phyloP scores from a whole-genome alignment of 2,888 invertebrate genomes.

The Leptura quadrifasciata region DNA sequence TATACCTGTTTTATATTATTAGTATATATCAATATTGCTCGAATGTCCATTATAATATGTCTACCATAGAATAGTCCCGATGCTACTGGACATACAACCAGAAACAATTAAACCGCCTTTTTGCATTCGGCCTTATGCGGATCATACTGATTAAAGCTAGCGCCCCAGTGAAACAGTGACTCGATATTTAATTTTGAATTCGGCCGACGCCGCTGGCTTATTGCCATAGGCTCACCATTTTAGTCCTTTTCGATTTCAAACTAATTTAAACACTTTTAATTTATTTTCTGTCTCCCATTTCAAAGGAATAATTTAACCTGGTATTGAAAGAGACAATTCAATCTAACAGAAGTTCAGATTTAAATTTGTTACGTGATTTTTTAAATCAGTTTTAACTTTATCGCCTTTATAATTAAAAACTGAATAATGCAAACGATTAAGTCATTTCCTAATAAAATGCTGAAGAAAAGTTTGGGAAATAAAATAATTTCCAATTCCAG shows the following conservation, averaged over 20 bases:
- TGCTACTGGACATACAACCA: background rate
- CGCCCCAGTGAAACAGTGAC: slow-evolving; percentile 14
- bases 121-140: slow-evolving; percentile 29
- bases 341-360: slow-evolving; percentile 48
- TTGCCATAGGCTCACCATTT: slow-evolving; percentile 45
- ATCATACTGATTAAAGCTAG: slow-evolving; percentile 29
- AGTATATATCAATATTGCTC: too few relatives aligned
- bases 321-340: slow-evolving; percentile 58
- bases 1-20: too few relatives aligned
- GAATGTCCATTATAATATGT: too few relatives aligned
- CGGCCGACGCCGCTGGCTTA: slow-evolving; percentile 44
- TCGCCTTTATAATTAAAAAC: slow-evolving; percentile 14
- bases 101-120: slow-evolving; percentile 34
- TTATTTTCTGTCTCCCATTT: slow-evolving; percentile 59
- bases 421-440: slow-evolving; percentile 5
- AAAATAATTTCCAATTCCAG: background rate
- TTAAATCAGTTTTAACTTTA: slow-evolving; percentile 23
- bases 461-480: background rate
- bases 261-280: slow-evolving; percentile 63
- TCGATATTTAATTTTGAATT: slow-evolving; percentile 23
- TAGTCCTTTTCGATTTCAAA: slow-evolving; percentile 46
- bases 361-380: slow-evolving; percentile 53
- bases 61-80: too few relatives aligned
- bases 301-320: slow-evolving; percentile 61
- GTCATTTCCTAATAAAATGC: background rate